Percentiles rank a stretch among this genome's conserved stretches.
Conservation (phyloP, 2,113 vertebrate species). For the Antechinus stuartii region DNA sequence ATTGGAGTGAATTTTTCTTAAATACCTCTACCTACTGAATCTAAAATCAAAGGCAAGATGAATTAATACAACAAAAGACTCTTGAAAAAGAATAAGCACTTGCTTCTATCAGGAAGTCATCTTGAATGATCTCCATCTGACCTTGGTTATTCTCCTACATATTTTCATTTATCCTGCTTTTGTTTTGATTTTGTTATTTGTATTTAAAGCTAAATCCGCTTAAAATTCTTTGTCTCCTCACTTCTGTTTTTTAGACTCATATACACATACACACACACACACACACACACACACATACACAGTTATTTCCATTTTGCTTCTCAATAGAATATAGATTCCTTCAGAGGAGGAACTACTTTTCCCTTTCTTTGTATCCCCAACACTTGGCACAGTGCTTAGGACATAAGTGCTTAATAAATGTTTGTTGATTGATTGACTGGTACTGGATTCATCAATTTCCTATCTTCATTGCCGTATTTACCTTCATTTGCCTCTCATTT, state of each 20-base stretch:
- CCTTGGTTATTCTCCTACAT: background rate
- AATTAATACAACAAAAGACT: background rate
- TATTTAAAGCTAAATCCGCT: background rate
- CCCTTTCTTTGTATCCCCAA: background rate
- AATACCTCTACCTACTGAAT: background rate
- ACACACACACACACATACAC: too few species aligned
- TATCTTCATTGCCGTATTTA: background rate
- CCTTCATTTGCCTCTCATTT: background rate
- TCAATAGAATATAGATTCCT: background rate
- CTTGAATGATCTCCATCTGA: background rate
- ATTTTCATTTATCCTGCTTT: background rate
- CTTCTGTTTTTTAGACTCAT: background rate
- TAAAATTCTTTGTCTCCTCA: background rate
- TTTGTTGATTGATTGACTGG: background rate
- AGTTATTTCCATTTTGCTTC: background rate
- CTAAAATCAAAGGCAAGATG: background rate
- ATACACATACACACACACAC: too few species aligned
- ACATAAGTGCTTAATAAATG: background rate
- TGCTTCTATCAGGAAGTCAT: background rate
- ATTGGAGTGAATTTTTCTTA: conserved; percentile 50
- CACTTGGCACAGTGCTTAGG: background rate
- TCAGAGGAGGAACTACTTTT: background rate
- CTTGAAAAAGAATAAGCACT: background rate
- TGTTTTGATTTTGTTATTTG: background rate
- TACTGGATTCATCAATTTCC: background rate